A percentile compares a stretch with the other conserved stretches of the same genome.
Conservation (phyloP, 2,797 vertebrate genomes). For the Clangula hyemalis region DNA sequence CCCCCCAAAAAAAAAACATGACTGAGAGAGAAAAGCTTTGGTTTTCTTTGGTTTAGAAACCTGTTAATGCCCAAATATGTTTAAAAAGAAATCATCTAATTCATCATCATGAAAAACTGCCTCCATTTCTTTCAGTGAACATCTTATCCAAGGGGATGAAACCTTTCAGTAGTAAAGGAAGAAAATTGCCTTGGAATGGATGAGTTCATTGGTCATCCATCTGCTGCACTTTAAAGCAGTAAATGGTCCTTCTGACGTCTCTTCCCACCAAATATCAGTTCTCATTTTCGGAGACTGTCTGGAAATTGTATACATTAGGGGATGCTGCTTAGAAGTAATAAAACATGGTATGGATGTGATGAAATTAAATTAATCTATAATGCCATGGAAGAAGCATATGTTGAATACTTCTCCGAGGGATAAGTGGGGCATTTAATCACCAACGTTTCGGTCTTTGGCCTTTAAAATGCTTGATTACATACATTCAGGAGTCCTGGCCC, state of each 20-base stretch:
- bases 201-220: background rate
- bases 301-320: background rate
- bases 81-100: background rate
- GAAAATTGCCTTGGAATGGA: background rate
- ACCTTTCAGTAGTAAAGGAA: background rate
- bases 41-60: background rate
- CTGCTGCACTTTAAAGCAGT: background rate
- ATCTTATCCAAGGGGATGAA: background rate
- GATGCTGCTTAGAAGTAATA: constrained; percentile 4
- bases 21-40: background rate
- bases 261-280: background rate
- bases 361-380: constrained; percentile 9
- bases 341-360: background rate
- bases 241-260: background rate
- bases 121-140: background rate
- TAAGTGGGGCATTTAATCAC: constrained; percentile 10
- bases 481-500: background rate
- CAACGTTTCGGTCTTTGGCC: background rate
- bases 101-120: background rate
- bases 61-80: background rate
- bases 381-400: background rate
- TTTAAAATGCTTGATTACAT: constrained; percentile 28
- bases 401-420: background rate
- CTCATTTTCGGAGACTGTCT: constrained; percentile 8
- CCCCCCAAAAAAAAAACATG: background rate